Conservation (phyloP, 1,140 invertebrate genomes). For the Sipha flava region DNA sequence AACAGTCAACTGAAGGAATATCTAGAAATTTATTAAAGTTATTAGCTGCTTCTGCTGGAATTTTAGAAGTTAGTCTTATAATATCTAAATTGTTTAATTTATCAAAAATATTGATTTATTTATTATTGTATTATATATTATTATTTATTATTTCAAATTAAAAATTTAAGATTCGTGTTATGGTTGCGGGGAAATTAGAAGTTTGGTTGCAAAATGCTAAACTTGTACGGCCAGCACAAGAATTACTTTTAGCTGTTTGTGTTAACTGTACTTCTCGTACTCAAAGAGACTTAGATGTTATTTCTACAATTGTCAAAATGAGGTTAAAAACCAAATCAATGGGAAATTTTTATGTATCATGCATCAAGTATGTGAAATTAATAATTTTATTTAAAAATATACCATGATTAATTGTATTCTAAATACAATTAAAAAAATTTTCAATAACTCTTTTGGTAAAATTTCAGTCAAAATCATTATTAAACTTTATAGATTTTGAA, state of each 20-base stretch:
- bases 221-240: slow-evolving; percentile 79
- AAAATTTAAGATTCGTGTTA: slow-evolving; percentile 56
- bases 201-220: slow-evolving; percentile 95
- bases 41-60: slow-evolving; percentile 72
- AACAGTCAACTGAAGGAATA: slow-evolving; percentile 76
- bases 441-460: no score
- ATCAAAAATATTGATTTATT: no score
- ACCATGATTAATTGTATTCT: no score
- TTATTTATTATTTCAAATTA: neutral
- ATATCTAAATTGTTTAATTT: no score
- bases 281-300: slow-evolving; percentile 76
- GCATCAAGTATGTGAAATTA: slow-evolving; percentile 57
- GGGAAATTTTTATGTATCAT: slow-evolving; percentile 77
- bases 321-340: slow-evolving; percentile 87
- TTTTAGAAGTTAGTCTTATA: slow-evolving; percentile 55
- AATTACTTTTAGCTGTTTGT: slow-evolving; percentile 85
- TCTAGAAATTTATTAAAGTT: slow-evolving; percentile 80
- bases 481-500: no score
- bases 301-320: slow-evolving; percentile 82
- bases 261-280: slow-evolving; percentile 75
- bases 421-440: no score
- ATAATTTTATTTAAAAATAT: slow-evolving; percentile 27
- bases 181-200: slow-evolving; percentile 75
- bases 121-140: neutral
- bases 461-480: no score